Percentiles rank a stretch among this genome's conserved stretches.
phyloP scores from a whole-genome alignment of 2,797 vertebrate genomes.

The Squalus acanthias region DNA sequence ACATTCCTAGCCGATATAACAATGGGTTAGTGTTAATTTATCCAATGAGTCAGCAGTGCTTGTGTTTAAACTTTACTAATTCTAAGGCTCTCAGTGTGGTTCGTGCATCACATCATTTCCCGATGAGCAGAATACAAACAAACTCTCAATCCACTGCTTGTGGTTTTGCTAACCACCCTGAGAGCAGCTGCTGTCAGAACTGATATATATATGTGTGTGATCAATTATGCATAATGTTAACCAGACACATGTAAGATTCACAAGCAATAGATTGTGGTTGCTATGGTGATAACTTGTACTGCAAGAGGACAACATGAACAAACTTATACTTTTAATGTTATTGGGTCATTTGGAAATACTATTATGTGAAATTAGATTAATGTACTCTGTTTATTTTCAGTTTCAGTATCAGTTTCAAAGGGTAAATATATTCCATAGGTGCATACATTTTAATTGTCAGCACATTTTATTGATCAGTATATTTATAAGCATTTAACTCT shows the following conservation, averaged over 20 bases:
- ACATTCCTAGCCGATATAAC: neutral
- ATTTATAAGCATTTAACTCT: neutral
- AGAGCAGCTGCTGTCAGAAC: neutral
- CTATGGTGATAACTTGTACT: neutral
- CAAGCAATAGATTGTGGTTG: neutral
- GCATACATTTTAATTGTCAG: neutral
- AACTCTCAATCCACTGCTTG: neutral
- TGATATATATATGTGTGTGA: neutral
- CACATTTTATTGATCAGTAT: neutral
- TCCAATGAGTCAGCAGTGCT: neutral
- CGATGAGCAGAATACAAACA: neutral
- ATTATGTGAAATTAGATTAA: neutral
- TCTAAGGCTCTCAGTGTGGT: neutral
- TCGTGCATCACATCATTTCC: neutral
- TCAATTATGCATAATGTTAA: conserved; percentile 10
- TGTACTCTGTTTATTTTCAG: neutral
- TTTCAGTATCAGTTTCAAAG: neutral
- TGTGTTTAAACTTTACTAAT: neutral
- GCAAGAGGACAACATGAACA: neutral
- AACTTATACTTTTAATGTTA: neutral
- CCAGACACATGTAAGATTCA: neutral
- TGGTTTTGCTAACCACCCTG: neutral
- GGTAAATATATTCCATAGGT: neutral
- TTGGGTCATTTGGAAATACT: neutral
- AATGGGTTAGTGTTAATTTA: neutral